Conservation (phyloP, 2,113 vertebrate genomes). For the human region GRCh38 chr2:69753501-69754000, state of each 20-base stretch:
- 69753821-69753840: not conserved
- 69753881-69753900: not conserved
- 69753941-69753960: not conserved
- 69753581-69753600: not conserved
- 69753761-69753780: not conserved
- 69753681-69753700: not conserved
- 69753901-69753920: not conserved
- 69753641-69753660: not conserved
- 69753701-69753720: not conserved
- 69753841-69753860: not conserved
- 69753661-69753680: not conserved
- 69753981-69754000: not conserved
- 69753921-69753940: not conserved
- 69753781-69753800: not conserved
- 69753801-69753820: not conserved
- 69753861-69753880: not conserved
- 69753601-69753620: not conserved
- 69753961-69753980: not conserved
- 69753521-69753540: not conserved
- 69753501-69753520: not conserved
- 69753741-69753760: not conserved
- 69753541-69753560: not conserved
- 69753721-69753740: not conserved
- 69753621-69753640: not conserved
- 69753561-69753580: not conserved